Conservation (phyloP, 2,113 vertebrate genomes). For the Setophaga coronata region DNA sequence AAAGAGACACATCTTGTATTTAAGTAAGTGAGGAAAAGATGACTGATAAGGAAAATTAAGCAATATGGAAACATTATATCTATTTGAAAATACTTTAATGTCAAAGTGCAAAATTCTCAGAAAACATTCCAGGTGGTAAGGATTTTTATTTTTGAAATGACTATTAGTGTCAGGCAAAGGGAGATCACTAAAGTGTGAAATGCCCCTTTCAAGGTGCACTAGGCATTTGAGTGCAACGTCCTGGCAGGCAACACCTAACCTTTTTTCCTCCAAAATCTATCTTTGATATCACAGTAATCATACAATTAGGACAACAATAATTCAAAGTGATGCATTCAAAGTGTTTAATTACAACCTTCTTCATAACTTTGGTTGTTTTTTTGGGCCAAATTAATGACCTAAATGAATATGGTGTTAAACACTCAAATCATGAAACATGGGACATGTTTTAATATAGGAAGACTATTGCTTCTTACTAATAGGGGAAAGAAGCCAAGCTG, state of each 20-base stretch:
- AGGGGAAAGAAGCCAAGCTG: not conserved
- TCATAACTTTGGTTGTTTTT: not conserved
- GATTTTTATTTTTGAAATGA: not conserved
- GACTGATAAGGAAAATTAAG: not conserved
- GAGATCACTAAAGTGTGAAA: not conserved
- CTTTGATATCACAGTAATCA: not conserved
- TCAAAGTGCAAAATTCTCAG: not conserved
- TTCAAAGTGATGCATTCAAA: not conserved
- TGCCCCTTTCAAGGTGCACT: not conserved
- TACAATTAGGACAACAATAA: not conserved
- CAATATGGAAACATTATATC: not conserved
- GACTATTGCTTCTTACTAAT: not conserved
- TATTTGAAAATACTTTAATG: constrained; percentile 14
- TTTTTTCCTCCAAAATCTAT: not conserved
- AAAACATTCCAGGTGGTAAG: not conserved
- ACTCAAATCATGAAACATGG: not conserved
- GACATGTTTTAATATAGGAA: not conserved
- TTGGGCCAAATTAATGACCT: not conserved
- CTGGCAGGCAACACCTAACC: not conserved
- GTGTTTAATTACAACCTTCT: not conserved
- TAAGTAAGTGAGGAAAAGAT: not conserved
- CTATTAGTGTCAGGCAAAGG: not conserved
- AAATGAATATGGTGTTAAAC: not conserved
- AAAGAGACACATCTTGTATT: not conserved
- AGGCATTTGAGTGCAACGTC: not conserved